A percentile compares a stretch with the other conserved stretches of the same genome.
Conservation (phyloP, 2,888 invertebrate genomes). For the Dasysyrphus tricinctus region DNA sequence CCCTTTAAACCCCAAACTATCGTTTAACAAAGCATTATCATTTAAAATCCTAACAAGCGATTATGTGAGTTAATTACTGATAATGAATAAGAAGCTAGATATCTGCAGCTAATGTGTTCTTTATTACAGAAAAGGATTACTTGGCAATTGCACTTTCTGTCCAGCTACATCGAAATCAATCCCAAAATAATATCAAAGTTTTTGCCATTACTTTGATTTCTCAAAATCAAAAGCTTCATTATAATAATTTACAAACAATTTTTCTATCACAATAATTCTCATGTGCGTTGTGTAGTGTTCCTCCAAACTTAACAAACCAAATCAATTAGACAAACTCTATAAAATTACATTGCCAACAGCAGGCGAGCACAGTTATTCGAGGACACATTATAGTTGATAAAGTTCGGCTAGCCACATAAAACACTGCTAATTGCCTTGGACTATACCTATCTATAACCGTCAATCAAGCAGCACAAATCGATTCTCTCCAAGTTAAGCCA, state of each 20-base stretch:
- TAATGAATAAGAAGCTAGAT: neutral
- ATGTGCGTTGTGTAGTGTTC: too few species aligned
- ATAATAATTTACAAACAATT: neutral
- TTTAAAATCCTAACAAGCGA: neutral
- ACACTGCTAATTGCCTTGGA: conserved; percentile 19
- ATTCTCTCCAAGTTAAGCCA: neutral
- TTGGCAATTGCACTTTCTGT: too few species aligned
- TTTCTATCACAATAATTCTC: neutral
- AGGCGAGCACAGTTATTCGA: neutral
- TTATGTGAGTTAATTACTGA: neutral
- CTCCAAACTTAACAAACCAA: neutral
- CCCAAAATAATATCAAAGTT: neutral
- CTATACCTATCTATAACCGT: neutral
- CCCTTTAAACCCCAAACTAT: neutral
- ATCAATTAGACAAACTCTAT: neutral
- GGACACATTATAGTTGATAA: conserved; percentile 2
- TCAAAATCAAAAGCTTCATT: neutral
- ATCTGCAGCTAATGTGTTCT: neutral
- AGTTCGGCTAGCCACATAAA: conserved; percentile 28
- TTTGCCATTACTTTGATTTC: neutral
- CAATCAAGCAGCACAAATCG: neutral
- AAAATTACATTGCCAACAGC: neutral
- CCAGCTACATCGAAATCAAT: neutral
- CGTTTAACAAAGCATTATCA: neutral
- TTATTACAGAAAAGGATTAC: neutral